A percentile compares a stretch with the other conserved stretches of the same genome.
Conservation (phyloP, 2,888 invertebrate genomes). For the Ellobium chinense region DNA sequence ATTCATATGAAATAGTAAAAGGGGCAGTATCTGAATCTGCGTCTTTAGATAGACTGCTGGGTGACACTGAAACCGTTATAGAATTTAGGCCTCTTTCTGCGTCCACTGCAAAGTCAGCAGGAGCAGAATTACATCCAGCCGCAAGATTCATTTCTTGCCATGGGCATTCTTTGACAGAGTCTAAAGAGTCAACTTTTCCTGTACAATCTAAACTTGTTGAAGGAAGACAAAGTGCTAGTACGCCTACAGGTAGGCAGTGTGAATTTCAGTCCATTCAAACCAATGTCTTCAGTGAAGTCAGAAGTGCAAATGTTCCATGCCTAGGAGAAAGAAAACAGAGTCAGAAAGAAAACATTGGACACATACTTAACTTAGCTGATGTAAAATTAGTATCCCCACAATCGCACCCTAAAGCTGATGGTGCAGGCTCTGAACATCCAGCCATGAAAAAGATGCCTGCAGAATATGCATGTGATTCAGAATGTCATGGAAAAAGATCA, state of each 20-base stretch:
- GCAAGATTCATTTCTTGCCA: too few species aligned
- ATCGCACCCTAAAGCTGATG: not conserved
- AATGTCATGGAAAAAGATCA: not conserved
- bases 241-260: too few species aligned
- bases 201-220: too few species aligned
- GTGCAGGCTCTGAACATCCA: not conserved
- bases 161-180: too few species aligned
- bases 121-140: not conserved
- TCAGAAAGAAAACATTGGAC: not conserved
- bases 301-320: not conserved
- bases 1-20: constrained; percentile 2
- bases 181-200: too few species aligned
- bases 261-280: too few species aligned
- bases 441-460: not conserved
- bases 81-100: constrained; percentile 10
- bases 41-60: not conserved
- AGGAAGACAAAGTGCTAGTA: too few species aligned
- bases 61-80: constrained; percentile 6
- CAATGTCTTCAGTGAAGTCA: too few species aligned
- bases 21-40: constrained; percentile 3
- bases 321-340: not conserved
- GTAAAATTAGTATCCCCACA: not conserved
- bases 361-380: not conserved
- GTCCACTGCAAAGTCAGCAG: constrained; percentile 7
- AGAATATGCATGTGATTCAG: not conserved